Evolutionary conservation across 2,113 vertebrate genomes (phyloP).

Genomic region (Triplophysa tibetana): DNA sequence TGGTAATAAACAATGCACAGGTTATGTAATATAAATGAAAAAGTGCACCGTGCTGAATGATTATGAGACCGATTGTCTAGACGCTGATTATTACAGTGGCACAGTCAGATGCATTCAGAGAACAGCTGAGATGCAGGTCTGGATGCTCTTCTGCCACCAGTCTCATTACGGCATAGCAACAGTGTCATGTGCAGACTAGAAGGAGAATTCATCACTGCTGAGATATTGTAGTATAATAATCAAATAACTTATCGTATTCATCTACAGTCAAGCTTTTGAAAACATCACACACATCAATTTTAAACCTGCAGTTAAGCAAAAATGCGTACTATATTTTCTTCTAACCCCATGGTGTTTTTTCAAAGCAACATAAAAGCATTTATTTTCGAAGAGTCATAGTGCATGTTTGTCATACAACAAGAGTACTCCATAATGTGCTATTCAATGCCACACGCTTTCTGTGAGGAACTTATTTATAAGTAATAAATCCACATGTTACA

Average conservation of each 20-base stretch:
- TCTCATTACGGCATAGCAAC: conserved; percentile 35
- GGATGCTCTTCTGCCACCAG: conserved; percentile 3
- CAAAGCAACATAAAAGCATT: neutral
- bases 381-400: too few relatives aligned
- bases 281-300: neutral
- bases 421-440: neutral
- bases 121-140: conserved; percentile 35
- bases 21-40: neutral
- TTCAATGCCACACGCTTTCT: too few relatives aligned
- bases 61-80: neutral
- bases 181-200: neutral
- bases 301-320: neutral
- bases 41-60: neutral
- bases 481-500: too few relatives aligned
- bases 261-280: neutral
- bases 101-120: conserved; percentile 16
- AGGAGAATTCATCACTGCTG: neutral
- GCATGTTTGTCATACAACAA: neutral
- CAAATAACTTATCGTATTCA: neutral
- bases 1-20: neutral
- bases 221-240: conserved; percentile 34
- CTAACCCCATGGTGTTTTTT: too few relatives aligned
- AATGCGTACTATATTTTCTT: neutral
- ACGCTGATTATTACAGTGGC: neutral
- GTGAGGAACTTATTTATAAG: too few relatives aligned